Conservation (phyloP, 2,113 vertebrate species). For the Rhombomys opimus region DNA sequence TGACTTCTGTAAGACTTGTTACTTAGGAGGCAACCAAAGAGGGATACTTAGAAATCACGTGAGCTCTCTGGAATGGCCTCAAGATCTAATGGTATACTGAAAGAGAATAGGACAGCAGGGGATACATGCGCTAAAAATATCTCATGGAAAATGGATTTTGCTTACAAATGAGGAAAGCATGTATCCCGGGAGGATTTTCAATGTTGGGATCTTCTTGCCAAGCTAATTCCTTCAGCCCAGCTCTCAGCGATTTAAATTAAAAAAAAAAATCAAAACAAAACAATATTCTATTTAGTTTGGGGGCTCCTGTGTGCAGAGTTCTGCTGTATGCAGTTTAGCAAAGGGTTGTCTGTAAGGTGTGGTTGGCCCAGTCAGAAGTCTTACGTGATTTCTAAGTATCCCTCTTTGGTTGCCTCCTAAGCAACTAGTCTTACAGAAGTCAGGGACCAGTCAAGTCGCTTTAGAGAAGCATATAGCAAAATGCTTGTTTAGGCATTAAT, state of each 20-base stretch:
- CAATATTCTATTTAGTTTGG: constrained; percentile 40
- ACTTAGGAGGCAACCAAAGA: constrained; percentile 73
- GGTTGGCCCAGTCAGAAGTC: constrained; percentile 24
- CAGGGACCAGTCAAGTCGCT: constrained; percentile 13
- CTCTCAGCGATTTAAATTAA: constrained; percentile 31
- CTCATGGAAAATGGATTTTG: constrained; percentile 84
- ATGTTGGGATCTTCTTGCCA: constrained; percentile 72
- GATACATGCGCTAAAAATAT: constrained; percentile 85
- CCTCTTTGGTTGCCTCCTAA: constrained; percentile 71
- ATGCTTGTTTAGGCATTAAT: constrained; percentile 80
- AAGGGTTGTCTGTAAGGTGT: not conserved
- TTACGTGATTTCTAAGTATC: constrained; percentile 84
- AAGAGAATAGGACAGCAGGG: constrained; percentile 81
- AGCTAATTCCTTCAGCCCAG: constrained; percentile 52
- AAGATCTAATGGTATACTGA: constrained; percentile 83
- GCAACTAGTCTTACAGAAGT: constrained; percentile 75
- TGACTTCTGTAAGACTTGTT: constrained; percentile 75
- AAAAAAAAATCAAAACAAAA: constrained; percentile 5
- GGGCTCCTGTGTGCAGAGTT: not conserved
- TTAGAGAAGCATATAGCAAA: constrained; percentile 54
- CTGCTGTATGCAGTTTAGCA: not conserved
- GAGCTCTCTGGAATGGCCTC: constrained; percentile 80
- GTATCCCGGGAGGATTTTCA: constrained; percentile 81
- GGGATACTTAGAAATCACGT: constrained; percentile 83
- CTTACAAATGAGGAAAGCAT: constrained; percentile 81